Evolutionary conservation across 2,888 invertebrate genomes (phyloP), one percentile per base, ranked within the genome.

Genomic region (Creontiades dilutus): DNA sequence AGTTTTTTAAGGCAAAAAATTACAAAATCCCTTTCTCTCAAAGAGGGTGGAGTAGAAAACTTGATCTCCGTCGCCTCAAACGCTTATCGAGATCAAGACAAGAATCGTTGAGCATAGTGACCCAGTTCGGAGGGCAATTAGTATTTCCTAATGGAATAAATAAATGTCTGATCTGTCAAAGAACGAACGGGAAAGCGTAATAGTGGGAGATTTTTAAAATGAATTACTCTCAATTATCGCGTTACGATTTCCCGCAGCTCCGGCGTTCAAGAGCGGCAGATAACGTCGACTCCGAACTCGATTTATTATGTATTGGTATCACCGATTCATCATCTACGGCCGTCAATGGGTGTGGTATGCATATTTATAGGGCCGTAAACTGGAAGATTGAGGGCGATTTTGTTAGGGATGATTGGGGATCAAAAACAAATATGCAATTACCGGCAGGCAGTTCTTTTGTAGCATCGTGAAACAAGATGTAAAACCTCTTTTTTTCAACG

Each of bases 141-240:
- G 76, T 76, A 76, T 76, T 76, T 76, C 76, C 76, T 76, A 76
- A 76, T 76, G 76, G 76, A 37, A 76, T 76, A 76, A 76, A 76
- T 76, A 76, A 76, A 76, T 37, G 76, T 16, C 76, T 13, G 76
- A 76, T 76, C 76, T 76, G 76, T 19, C 76, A 76, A 23, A 23
- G 76, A 76, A 76, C 12, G 27, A 11, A 37, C 37, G 37, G 37
- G 37, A 37, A 37, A 37, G 37, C 37, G 37, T 37, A 37, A 37
- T 37, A 37, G 37, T 37, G 76, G 76, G 37, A 76, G 37, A 76
- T 14, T 76, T 75, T 76, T 37, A 14, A 76, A 57, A 76, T 76
- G 76, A 76, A 76, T 76, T 76, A 76, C 76, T 27, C 37, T 76
- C 76, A 76, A 76, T 76, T 76, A 76, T 76, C 16, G 27, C 76